Conservation (phyloP, 1,140 invertebrate species). For the Cataglyphis hispanica region DNA sequence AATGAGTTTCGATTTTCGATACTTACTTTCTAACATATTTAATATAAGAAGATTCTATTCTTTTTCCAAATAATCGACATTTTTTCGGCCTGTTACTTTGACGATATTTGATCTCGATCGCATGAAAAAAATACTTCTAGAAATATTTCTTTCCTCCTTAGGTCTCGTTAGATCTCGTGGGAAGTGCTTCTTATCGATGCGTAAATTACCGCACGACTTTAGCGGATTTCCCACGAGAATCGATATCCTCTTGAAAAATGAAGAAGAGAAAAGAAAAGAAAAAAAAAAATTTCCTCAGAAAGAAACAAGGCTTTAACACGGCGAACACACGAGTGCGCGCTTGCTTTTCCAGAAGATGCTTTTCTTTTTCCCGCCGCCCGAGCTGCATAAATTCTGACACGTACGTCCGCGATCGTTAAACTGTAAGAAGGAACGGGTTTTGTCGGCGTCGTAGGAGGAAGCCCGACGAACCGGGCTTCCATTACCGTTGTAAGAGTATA, state of each 20-base stretch:
- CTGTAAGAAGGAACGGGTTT: constrained; percentile 79
- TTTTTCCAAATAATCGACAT: background rate
- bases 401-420: constrained; percentile 77
- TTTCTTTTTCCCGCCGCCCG: background rate
- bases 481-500: constrained; percentile 83
- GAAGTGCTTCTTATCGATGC: background rate
- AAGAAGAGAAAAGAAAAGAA: background rate
- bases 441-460: constrained; percentile 77
- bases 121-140: background rate
- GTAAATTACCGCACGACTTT: background rate
- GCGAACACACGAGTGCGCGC: background rate
- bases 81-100: background rate
- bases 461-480: constrained; percentile 77
- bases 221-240: constrained; percentile 40
- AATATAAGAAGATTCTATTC: background rate
- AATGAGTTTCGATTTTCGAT: background rate
- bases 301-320: constrained; percentile 3
- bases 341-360: constrained; percentile 6
- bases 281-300: background rate
- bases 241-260: background rate
- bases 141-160: background rate
- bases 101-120: background rate
- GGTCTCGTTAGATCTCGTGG: background rate
- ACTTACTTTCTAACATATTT: background rate
- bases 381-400: constrained; percentile 77